phyloP scores from a whole-genome alignment of 1,140 invertebrate genomes.

The Platorchestia sp. region DNA sequence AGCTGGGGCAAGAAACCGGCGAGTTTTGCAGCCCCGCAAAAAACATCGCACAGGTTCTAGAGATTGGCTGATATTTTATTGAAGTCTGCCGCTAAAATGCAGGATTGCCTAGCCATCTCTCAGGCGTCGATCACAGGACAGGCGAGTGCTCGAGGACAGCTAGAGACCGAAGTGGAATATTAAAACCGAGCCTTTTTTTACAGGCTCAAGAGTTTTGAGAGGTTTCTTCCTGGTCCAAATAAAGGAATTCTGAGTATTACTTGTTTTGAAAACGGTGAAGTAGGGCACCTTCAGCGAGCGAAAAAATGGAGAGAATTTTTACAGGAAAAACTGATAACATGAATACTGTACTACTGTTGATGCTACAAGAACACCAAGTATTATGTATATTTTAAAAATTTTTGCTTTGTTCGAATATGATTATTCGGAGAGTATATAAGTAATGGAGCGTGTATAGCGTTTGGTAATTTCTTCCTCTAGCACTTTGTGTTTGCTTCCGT shows the following conservation, averaged over 20 bases:
- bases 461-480: too few species aligned
- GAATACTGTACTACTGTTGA: neutral
- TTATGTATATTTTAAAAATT: too few species aligned
- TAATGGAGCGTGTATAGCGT: too few species aligned
- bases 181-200: neutral
- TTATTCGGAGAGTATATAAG: too few species aligned
- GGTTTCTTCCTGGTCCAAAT: neutral
- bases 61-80: conserved; percentile 49
- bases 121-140: neutral
- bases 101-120: conserved; percentile 18
- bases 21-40: neutral
- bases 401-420: too few species aligned
- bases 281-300: neutral
- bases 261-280: neutral
- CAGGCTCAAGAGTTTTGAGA: neutral
- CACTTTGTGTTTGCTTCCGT: too few species aligned
- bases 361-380: too few species aligned
- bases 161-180: neutral
- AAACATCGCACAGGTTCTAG: neutral
- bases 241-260: neutral
- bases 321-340: neutral
- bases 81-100: conserved; percentile 40
- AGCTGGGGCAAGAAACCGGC: neutral
- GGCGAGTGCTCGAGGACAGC: neutral
- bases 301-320: neutral